Conservation (phyloP, 2,888 invertebrate genomes). For the Cantharis nigra region DNA sequence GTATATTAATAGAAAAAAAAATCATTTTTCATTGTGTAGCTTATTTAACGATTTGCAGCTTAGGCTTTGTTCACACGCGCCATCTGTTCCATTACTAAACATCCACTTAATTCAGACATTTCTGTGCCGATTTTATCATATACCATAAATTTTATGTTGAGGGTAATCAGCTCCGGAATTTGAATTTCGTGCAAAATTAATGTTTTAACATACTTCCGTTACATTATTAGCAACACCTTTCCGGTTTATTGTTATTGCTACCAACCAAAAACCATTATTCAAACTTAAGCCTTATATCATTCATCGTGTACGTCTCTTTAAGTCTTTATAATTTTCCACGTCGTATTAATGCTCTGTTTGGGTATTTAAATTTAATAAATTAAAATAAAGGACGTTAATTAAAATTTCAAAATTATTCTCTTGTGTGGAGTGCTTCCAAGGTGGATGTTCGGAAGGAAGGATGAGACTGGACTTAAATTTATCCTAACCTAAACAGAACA, state of each 20-base stretch:
- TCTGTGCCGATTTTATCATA: slow-evolving; percentile 25
- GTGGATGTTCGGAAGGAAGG: background rate
- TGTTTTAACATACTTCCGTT: slow-evolving; percentile 20
- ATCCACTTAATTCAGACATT: slow-evolving; percentile 21
- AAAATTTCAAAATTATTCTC: background rate
- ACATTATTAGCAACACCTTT: slow-evolving; percentile 5
- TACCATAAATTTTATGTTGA: slow-evolving; percentile 21
- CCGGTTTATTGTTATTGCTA: slow-evolving; percentile 3
- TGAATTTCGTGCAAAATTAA: slow-evolving; percentile 18
- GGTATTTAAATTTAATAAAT: background rate
- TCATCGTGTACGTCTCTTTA: background rate
- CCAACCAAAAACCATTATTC: slow-evolving; percentile 2
- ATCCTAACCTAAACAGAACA: background rate
- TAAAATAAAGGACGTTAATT: background rate
- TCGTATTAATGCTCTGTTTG: background rate
- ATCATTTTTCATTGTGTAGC: slow-evolving; percentile 23
- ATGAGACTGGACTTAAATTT: background rate
- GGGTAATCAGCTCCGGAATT: slow-evolving; percentile 23
- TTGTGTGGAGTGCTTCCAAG: background rate
- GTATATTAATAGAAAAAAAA: slow-evolving; percentile 23
- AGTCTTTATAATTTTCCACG: background rate
- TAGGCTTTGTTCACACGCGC: slow-evolving; percentile 13
- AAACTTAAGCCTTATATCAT: background rate
- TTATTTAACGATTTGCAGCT: slow-evolving; percentile 10
- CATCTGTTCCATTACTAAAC: slow-evolving; percentile 21